Evolutionary conservation across 2,113 vertebrate species (phyloP).

Genomic region (Plecturocebus donacophilus): DNA sequence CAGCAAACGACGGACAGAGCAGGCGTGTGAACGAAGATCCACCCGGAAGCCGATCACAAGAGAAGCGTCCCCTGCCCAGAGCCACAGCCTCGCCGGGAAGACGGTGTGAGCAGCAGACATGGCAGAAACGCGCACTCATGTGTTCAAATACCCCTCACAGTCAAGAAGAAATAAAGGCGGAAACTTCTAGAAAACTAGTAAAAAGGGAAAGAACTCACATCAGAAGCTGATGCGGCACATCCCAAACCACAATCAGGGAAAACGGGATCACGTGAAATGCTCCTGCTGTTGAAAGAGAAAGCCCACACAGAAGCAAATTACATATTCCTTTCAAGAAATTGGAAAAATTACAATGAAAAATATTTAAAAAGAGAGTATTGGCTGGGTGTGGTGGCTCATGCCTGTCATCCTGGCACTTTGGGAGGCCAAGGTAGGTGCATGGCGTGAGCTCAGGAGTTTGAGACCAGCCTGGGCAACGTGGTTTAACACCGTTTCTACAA

Average conservation of each 20-base stretch:
- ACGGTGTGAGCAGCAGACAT: accelerated
- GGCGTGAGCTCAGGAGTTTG: too few species aligned
- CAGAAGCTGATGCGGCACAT: background rate
- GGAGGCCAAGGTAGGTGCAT: too few species aligned
- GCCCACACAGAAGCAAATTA: accelerated
- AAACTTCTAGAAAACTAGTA: background rate
- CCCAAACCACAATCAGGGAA: accelerated
- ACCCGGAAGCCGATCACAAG: accelerated
- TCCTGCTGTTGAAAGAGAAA: background rate
- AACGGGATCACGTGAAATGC: accelerated
- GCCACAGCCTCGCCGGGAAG: background rate
- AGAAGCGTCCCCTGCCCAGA: accelerated
- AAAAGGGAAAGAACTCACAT: background rate
- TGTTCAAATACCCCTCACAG: too few species aligned
- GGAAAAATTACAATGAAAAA: background rate
- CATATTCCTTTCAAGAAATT: too few species aligned
- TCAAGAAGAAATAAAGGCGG: background rate
- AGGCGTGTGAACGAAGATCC: accelerated
- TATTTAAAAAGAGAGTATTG: too few species aligned
- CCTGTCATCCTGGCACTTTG: too few species aligned
- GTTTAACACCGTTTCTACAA: too few species aligned
- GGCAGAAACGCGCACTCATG: accelerated
- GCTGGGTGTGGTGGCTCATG: too few species aligned
- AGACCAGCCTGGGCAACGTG: too few species aligned
- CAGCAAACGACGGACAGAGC: accelerated